Evolutionary conservation across 2,888 invertebrate genomes (phyloP), one percentile per base, ranked within the genome.

Genomic region (Ophion costatus): DNA sequence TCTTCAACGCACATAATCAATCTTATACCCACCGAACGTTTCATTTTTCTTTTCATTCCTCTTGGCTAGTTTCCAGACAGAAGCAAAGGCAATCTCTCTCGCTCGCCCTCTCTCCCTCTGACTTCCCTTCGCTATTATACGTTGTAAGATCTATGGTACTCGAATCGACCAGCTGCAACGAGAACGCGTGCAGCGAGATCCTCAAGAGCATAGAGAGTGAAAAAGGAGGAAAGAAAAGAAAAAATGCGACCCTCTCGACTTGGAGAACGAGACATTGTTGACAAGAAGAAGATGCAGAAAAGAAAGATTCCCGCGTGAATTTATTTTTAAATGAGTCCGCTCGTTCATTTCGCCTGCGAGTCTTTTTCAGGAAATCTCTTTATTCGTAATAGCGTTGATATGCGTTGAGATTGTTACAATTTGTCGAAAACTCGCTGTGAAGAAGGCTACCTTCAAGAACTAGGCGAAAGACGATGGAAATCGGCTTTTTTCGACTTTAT

Each of bases 11-110:
- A 24, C 59, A 84, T 42, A 74, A 82, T 84, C 67, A 84, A 82
- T 86, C 84, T 83, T 84, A 67, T 86, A 82, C 75, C 67, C 78
- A 80, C 78, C 82, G 24, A 71, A 63, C 63, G 64, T 59, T 82
- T 80, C 51, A 59, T 78, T 70, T 78, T 78, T 61, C 51, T 78
- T 5, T 84, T 85, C 74, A 82, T 83, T 82, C 71, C 61, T 77
- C 42, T 87, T 85, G 81, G 83, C 83, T 14, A 38, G 59, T 51
- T 5, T 83, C 83, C 87, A 81, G 80, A 83, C 76, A 33, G 33
- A 64, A 20, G 14, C 63, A 38, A 10, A 73, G 63, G 38, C 63
- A 61, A 74, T 61, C 42, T 74, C 42, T 74, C 61, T 61, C 61
- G 22, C 73, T 73, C 59, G 38, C 17, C 61, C 59, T 42, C 61